Evolutionary conservation across 2,888 invertebrate species (phyloP), one percentile per base, ranked within the genome.

Genomic region (Galerucella pusilla): DNA sequence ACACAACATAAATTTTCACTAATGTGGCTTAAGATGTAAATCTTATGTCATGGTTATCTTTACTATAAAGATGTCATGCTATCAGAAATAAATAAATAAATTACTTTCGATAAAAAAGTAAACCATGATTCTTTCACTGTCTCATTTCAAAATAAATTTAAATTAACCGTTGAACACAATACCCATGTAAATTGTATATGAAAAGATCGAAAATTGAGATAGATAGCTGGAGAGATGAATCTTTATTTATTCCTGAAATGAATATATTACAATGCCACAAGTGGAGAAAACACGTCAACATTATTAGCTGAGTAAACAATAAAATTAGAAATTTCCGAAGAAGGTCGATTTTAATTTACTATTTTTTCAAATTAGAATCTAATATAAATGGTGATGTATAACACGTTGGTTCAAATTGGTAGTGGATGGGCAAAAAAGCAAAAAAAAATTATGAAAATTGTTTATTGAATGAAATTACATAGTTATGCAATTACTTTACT

Each of bases 201-300:
- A 59, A 59, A 25, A 25, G 59, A 12, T 25, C 20, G 25, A 59
- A 59, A 59, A 59, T 59, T 59, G 59, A 59, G 59, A 59, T 59
- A 25, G 12, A 59, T 59, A 61, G 61, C 35, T 35, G 28, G 4
- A 35, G 14, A 61, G 35, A 61, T 61, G 25, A 61, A 61, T 61
- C 61, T 61, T 35, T 61, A 54, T 54, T 54, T 54, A 61, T 61
- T 14, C 61, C 61, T n/a, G 28, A 35, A 61, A 61, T 28, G 35
- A 59, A 59, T 59, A 59, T 25, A 59, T 59, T 59, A 59, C 59
- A 59, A 59, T 20, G 35, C 35, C 35, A 35, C 61, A 61, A 61
- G 61, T 61, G 61, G 35, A 14, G 28, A 35, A 28, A 28, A 28
- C 14, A 61, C n/a, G 28, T 61, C 25, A 61, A 14, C 28, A 28